A percentile compares a stretch with the other conserved stretches of the same genome.
These are phyloP conservation scores for Nyleta sp. DNA, from an alignment of 2,888 invertebrate species.

Conservation along the genomic window DNA sequence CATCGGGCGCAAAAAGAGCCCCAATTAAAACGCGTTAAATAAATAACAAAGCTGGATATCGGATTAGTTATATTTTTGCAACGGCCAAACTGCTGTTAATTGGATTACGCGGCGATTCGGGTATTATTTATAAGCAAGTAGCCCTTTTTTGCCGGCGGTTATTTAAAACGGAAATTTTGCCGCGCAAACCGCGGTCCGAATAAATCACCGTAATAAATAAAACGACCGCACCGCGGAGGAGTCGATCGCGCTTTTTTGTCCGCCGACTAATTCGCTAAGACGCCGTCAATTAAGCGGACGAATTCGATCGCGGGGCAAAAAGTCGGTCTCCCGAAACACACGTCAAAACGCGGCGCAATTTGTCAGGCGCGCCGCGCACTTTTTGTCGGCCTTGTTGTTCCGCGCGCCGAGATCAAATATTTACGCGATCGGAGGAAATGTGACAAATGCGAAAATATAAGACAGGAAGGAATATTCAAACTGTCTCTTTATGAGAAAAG, in stretches of 20 bases:
- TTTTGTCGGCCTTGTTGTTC: conserved; percentile 14
- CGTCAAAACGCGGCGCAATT: neutral
- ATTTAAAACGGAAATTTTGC: neutral
- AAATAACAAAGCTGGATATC: conserved; percentile 16
- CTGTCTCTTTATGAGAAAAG: conserved; percentile 53
- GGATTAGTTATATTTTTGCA: conserved; percentile 28
- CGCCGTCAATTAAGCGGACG: too few species aligned
- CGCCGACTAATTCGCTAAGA: too few species aligned
- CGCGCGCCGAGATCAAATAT: conserved; percentile 47
- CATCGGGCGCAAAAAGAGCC: conserved; percentile 8
- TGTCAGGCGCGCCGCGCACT: neutral
- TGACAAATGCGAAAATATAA: conserved; percentile 59
- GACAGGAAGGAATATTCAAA: conserved; percentile 54
- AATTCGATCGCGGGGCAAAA: too few species aligned
- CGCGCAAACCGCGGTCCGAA: too few species aligned
- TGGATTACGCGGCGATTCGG: conserved; percentile 12
- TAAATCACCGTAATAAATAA: conserved; percentile 11
- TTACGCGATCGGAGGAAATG: conserved; percentile 54
- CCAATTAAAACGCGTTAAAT: conserved; percentile 26
- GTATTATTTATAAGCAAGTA: conserved; percentile 6
- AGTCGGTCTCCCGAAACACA: neutral
- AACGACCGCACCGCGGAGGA: neutral
- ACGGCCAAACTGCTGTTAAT: conserved; percentile 20
- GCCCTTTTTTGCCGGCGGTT: conserved; percentile 6
- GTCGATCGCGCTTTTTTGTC: too few species aligned